Evolutionary conservation across 1,140 invertebrate genomes (phyloP).

Genomic region (Hycleus phaleratus): DNA sequence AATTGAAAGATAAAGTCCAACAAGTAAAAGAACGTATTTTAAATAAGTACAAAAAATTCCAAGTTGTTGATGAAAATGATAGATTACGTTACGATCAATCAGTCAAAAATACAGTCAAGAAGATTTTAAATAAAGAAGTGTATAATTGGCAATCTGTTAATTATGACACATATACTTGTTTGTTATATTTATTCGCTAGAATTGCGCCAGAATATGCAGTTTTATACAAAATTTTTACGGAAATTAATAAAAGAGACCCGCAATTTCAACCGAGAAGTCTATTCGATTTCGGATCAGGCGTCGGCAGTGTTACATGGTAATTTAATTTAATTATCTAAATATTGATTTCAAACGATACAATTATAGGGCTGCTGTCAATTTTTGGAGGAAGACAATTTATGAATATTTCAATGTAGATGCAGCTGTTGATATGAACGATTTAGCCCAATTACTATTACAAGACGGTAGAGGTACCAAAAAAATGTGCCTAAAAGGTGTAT

Average conservation of each 20-base stretch:
- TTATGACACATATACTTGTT: slow-evolving; percentile 54
- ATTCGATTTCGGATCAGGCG: slow-evolving; percentile 86
- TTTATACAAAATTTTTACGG: slow-evolving; percentile 60
- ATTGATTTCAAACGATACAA: slow-evolving; percentile 1
- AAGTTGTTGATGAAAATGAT: slow-evolving; percentile 46
- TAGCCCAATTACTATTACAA: slow-evolving; percentile 63
- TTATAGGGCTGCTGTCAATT: slow-evolving; percentile 58
- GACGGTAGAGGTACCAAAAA: slow-evolving; percentile 53
- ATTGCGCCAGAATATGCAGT: slow-evolving; percentile 68
- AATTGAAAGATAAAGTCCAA: slow-evolving; percentile 42
- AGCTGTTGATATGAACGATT: slow-evolving; percentile 70
- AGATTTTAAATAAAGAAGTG: slow-evolving; percentile 48
- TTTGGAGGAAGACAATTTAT: slow-evolving; percentile 62
- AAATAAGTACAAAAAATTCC: slow-evolving; percentile 42
- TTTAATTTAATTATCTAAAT: background rate
- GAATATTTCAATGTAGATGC: slow-evolving; percentile 80
- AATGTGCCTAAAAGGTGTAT: slow-evolving; percentile 52
- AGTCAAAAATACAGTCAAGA: slow-evolving; percentile 34
- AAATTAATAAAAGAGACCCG: slow-evolving; percentile 57
- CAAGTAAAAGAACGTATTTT: slow-evolving; percentile 41
- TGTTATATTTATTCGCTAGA: slow-evolving; percentile 63
- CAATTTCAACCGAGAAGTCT: slow-evolving; percentile 67
- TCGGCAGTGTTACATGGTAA: slow-evolving; percentile 74
- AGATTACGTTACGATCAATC: slow-evolving; percentile 29
- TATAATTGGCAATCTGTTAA: slow-evolving; percentile 66